These are phyloP conservation scores for Melinaea marsaeus DNA, from an alignment of 2,888 invertebrate species.

Conservation along the genomic window DNA sequence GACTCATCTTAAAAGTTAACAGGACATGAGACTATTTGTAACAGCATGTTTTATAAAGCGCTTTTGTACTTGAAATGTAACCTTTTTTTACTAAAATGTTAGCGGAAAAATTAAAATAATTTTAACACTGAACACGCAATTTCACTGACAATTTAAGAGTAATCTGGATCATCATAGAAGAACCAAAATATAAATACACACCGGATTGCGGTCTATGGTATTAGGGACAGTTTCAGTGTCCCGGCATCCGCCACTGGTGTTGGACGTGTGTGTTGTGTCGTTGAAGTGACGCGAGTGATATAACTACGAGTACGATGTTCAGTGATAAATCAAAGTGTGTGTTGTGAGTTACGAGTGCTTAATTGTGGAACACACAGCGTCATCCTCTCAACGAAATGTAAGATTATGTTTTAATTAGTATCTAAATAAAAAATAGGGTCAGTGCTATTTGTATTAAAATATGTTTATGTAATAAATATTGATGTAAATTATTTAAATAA, in stretches of 20 bases:
- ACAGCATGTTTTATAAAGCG: too few relatives aligned
- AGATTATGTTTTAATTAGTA: constrained; percentile 28
- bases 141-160: too few relatives aligned
- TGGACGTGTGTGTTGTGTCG: constrained; percentile 46
- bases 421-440: not conserved
- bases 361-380: constrained; percentile 35
- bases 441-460: too few relatives aligned
- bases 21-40: too few relatives aligned
- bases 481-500: too few relatives aligned
- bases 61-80: too few relatives aligned
- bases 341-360: constrained; percentile 50
- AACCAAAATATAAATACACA: not conserved
- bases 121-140: too few relatives aligned
- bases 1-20: too few relatives aligned
- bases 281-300: constrained; percentile 48
- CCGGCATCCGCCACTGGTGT: constrained; percentile 57
- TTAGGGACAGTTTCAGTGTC: constrained; percentile 48
- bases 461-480: too few relatives aligned
- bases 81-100: too few relatives aligned
- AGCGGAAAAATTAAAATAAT: too few relatives aligned
- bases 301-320: constrained; percentile 63
- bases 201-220: constrained; percentile 24
- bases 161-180: not conserved
- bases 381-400: constrained; percentile 46
- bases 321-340: constrained; percentile 53